Evolutionary conservation across 2,888 invertebrate species (phyloP).

Genomic region (Limnephilus auricula): DNA sequence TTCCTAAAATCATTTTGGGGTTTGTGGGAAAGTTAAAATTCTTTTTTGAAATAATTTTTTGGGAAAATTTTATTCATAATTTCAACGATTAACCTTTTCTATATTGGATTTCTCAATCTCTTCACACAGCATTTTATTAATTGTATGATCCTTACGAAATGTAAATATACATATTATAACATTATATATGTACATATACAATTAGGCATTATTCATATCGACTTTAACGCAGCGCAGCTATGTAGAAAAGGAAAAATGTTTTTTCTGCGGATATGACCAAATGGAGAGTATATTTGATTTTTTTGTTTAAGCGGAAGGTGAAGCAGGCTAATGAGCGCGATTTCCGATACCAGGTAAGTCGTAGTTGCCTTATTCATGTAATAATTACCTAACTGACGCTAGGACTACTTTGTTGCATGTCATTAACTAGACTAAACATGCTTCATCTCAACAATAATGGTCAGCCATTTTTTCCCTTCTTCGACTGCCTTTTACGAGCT

Average conservation of each 20-base stretch:
- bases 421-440: background rate
- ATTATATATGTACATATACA: background rate
- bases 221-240: background rate
- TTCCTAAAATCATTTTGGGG: background rate
- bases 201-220: background rate
- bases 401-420: background rate
- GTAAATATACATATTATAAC: background rate
- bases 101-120: background rate
- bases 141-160: background rate
- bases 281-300: slow-evolving; percentile 64
- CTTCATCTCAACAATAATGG: background rate
- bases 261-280: background rate
- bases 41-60: background rate
- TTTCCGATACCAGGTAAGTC: slow-evolving; percentile 91
- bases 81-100: background rate
- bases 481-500: background rate
- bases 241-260: background rate
- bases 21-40: background rate
- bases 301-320: slow-evolving; percentile 88
- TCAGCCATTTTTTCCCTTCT: background rate
- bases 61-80: background rate
- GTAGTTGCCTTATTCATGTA: slow-evolving; percentile 33
- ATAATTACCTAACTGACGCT: slow-evolving; percentile 9
- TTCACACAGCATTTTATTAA: too few relatives aligned
- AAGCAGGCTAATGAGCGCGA: slow-evolving; percentile 96